phyloP scores from a whole-genome alignment of 2,797 vertebrate species.

The Pseudomugil gertrudae region DNA sequence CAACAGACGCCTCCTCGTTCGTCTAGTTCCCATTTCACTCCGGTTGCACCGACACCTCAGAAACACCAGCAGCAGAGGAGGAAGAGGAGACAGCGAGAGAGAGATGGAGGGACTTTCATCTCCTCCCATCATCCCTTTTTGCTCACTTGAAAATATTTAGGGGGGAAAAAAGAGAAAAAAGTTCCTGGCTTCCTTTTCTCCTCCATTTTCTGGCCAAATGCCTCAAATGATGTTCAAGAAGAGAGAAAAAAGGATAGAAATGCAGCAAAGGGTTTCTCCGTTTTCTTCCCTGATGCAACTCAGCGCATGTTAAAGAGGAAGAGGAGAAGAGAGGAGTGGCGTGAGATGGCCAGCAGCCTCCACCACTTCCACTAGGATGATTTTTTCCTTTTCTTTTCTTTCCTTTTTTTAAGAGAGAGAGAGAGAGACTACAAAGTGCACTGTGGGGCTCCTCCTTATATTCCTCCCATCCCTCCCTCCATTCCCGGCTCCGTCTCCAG shows the following conservation, averaged over 20 bases:
- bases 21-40: slow-evolving; percentile 60
- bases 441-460: slow-evolving; percentile 89
- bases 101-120: slow-evolving; percentile 59
- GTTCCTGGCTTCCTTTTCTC: slow-evolving; percentile 59
- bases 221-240: slow-evolving; percentile 39
- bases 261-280: slow-evolving; percentile 11
- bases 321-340: slow-evolving; percentile 5
- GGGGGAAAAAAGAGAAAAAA: slow-evolving; percentile 52
- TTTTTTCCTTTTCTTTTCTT: slow-evolving; percentile 41
- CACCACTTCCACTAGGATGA: slow-evolving; percentile 60
- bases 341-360: slow-evolving; percentile 37
- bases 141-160: slow-evolving; percentile 33
- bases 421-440: slow-evolving; percentile 73
- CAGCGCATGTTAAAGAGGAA: slow-evolving; percentile 3
- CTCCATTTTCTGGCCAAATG: slow-evolving; percentile 16
- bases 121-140: slow-evolving; percentile 56
- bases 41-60: slow-evolving; percentile 41
- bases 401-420: slow-evolving; percentile 35
- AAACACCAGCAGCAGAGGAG: slow-evolving; percentile 31
- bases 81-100: slow-evolving; percentile 22
- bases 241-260: not conserved
- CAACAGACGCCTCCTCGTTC: slow-evolving; percentile 46
- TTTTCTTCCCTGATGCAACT: slow-evolving; percentile 21
- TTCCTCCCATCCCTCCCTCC: slow-evolving; percentile 81
- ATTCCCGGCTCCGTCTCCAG: slow-evolving; percentile 85